Evolutionary conservation across 2,113 vertebrate species (phyloP).

Genomic region (Silurus meridionalis): DNA sequence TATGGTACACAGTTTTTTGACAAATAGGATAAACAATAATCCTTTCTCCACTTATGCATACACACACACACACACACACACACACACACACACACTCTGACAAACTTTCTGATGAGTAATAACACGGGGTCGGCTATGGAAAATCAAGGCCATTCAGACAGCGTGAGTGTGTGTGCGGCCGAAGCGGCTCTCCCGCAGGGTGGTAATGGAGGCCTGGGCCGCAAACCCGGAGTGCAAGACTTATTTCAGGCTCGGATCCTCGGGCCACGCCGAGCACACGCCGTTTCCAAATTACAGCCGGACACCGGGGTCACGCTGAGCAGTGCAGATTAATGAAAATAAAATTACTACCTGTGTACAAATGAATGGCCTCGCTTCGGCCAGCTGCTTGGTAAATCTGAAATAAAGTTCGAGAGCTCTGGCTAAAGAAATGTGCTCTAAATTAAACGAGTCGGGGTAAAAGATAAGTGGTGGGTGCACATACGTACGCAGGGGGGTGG

Average conservation of each 20-base stretch:
- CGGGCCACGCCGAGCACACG: background rate
- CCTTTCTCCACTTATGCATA: conserved; percentile 29
- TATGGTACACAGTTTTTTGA: background rate
- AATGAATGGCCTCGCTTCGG: conserved; percentile 18
- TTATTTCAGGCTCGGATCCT: conserved; percentile 16
- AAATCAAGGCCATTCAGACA: conserved; percentile 37
- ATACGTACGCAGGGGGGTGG: too few species aligned
- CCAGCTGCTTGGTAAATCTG: background rate
- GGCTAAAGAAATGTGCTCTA: background rate
- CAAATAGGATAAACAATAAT: conserved; percentile 3
- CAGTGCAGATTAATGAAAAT: background rate
- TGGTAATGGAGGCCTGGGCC: conserved; percentile 47
- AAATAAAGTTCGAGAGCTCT: background rate
- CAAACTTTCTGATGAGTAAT: conserved; percentile 43
- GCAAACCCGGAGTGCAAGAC: background rate
- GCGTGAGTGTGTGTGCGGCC: background rate
- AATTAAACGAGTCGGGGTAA: background rate
- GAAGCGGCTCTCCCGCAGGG: background rate
- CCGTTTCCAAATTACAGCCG: background rate
- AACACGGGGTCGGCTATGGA: background rate
- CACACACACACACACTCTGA: conserved; percentile 1
- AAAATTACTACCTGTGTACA: conserved; percentile 7
- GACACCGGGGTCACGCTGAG: background rate
- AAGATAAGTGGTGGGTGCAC: background rate
- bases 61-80: conserved; percentile 40